Conservation (phyloP, 1,140 invertebrate species). For the Caerostris darwini region DNA sequence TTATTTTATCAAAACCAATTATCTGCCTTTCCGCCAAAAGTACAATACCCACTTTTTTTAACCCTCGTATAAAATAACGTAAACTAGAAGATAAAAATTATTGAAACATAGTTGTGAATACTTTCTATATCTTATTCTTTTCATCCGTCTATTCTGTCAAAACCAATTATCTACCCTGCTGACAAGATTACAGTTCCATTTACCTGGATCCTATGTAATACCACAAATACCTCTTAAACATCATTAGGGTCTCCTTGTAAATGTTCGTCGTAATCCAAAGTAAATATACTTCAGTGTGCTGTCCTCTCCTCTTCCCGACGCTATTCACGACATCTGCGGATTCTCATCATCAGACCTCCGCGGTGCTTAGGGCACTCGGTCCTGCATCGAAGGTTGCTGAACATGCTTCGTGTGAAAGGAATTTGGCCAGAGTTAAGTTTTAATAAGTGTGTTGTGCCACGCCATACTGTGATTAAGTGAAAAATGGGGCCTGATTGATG, state of each 20-base stretch:
- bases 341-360: background rate
- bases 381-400: background rate
- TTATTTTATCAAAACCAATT: no score
- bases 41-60: no score
- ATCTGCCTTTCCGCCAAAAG: no score
- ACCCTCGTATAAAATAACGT: no score
- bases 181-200: no score
- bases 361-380: no score
- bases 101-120: no score
- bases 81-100: no score
- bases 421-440: background rate
- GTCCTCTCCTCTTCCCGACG: background rate
- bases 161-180: no score
- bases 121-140: no score
- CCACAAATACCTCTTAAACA: background rate
- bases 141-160: no score
- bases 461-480: background rate
- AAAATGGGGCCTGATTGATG: background rate
- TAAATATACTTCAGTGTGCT: conserved; percentile 1
- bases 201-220: background rate
- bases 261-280: background rate
- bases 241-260: background rate
- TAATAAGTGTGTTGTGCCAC: background rate
- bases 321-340: background rate
- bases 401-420: background rate